Conservation (phyloP, 2,113 vertebrate genomes). For the Siphamia tubifer region DNA sequence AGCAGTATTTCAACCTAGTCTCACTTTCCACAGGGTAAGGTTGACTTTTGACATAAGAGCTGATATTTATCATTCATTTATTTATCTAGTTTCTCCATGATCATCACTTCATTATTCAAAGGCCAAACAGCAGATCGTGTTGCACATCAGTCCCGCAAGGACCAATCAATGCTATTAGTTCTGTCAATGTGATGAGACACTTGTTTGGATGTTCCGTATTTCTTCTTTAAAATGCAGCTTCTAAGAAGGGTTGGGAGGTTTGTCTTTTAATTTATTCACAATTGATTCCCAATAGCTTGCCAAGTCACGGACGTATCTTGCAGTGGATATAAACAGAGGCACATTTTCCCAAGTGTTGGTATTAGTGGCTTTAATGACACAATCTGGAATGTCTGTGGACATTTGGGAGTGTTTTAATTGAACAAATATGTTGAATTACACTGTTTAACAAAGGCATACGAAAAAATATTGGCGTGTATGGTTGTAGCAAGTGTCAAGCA, state of each 20-base stretch:
- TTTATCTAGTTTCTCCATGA: slow-evolving; percentile 19
- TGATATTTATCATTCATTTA: slow-evolving; percentile 42
- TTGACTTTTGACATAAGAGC: too few species aligned
- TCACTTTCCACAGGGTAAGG: too few species aligned
- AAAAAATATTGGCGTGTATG: too few species aligned
- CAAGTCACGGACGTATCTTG: slow-evolving; percentile 23
- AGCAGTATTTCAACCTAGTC: too few species aligned
- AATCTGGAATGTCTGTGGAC: background rate
- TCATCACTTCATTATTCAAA: slow-evolving; percentile 66
- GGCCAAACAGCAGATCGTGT: slow-evolving; percentile 43
- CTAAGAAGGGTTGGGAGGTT: slow-evolving; percentile 7
- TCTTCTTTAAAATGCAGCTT: slow-evolving; percentile 12
- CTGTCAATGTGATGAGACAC: slow-evolving; percentile 48
- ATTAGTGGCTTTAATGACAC: slow-evolving; percentile 10
- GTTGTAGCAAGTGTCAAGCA: too few species aligned
- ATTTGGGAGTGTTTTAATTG: too few species aligned
- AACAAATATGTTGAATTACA: too few species aligned
- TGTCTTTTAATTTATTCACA: slow-evolving; percentile 41
- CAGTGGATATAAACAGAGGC: slow-evolving; percentile 5
- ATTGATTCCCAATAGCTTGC: slow-evolving; percentile 33
- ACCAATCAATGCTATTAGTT: slow-evolving; percentile 64
- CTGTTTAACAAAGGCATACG: too few species aligned
- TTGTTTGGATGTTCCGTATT: slow-evolving; percentile 41
- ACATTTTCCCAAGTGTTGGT: background rate
- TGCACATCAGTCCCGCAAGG: slow-evolving; percentile 33